Conservation (phyloP, 2,113 vertebrate genomes). For the Gasterosteus nipponicus region DNA sequence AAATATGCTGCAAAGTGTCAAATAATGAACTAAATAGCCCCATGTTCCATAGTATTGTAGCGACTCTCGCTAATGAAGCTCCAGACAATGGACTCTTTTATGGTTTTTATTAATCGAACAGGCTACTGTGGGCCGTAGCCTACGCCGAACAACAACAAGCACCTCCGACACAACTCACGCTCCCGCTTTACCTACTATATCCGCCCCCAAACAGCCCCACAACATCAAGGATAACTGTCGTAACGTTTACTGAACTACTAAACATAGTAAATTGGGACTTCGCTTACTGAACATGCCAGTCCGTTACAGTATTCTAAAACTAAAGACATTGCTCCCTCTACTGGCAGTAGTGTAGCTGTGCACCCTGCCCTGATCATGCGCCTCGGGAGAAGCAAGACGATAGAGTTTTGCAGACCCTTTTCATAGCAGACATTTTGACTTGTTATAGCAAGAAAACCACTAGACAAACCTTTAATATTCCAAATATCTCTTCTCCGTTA, state of each 20-base stretch:
- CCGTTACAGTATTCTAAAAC: neutral
- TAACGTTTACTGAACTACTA: too few species aligned
- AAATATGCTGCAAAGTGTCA: neutral
- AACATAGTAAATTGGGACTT: too few species aligned
- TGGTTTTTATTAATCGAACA: too few species aligned
- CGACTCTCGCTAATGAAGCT: too few species aligned
- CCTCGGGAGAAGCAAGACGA: neutral
- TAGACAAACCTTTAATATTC: neutral
- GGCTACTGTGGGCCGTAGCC: too few species aligned
- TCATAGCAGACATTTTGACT: neutral
- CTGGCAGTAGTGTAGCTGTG: slow-evolving; percentile 7
- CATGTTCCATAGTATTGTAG: neutral
- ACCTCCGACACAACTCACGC: too few species aligned
- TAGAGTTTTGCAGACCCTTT: neutral
- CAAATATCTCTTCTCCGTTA: too few species aligned
- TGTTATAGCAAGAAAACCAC: neutral
- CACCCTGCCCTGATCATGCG: neutral
- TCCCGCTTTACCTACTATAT: too few species aligned
- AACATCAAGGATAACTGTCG: too few species aligned
- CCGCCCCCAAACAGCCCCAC: too few species aligned
- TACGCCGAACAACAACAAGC: too few species aligned
- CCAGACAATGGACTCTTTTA: too few species aligned
- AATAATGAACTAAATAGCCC: neutral
- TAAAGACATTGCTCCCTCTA: slow-evolving; percentile 27
- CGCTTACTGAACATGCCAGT: neutral